Conservation (phyloP, 37 sponge, comb jelly and placozoan genomes). For the Hormiphora californensis region DNA sequence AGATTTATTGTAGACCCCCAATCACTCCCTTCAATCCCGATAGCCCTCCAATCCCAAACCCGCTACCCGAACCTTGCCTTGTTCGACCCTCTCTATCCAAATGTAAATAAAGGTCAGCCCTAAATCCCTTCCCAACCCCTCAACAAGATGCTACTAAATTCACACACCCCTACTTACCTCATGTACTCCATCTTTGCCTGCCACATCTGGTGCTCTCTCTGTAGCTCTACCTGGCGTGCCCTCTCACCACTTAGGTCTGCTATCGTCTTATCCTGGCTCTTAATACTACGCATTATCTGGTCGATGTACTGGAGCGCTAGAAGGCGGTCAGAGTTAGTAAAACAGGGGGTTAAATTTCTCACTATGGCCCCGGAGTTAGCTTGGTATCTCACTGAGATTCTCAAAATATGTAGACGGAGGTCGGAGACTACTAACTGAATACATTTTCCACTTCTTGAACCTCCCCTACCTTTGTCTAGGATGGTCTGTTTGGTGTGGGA, state of each 20-base stretch:
- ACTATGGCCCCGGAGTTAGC: no score
- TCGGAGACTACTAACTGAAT: neutral
- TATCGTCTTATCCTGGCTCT: constrained; percentile 4
- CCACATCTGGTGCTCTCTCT: constrained; percentile 40
- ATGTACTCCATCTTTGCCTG: constrained; percentile 15
- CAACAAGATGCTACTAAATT: no score
- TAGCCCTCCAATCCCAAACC: no score
- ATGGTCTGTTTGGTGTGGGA: constrained; percentile 54
- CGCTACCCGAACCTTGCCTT: no score
- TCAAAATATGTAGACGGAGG: neutral
- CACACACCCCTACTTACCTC: constrained; percentile 35
- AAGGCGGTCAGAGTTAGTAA: neutral
- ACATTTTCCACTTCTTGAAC: neutral
- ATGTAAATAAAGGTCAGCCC: no score
- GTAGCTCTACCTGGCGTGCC: neutral
- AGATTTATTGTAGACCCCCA: no score
- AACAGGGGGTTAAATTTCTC: no score
- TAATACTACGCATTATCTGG: constrained; percentile 14
- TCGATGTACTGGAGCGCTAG: constrained; percentile 47
- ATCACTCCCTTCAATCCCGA: no score
- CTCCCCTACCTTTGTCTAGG: constrained; percentile 9
- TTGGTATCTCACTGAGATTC: neutral
- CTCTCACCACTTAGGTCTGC: neutral
- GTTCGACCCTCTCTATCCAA: no score
- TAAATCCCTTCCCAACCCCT: no score